These are phyloP conservation scores for Branchinecta sandiegonensis DNA, from an alignment of 2,888 invertebrate species.

Conservation along the genomic window DNA sequence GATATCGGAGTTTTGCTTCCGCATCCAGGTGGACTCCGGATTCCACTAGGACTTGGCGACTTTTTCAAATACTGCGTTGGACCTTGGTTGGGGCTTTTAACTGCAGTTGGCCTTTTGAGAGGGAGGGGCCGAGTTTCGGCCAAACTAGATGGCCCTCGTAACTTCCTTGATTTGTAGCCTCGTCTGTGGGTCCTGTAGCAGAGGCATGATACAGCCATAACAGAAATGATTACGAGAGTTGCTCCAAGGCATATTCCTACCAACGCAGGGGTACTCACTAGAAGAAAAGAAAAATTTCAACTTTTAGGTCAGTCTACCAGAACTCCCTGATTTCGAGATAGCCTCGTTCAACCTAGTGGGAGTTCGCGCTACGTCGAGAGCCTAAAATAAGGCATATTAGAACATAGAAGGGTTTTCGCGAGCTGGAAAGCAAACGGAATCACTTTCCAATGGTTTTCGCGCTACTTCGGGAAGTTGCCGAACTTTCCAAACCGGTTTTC, in stretches of 20 bases:
- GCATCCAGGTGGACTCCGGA: slow-evolving; percentile 33
- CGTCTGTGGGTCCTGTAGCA: slow-evolving; percentile 42
- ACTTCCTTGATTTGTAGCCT: slow-evolving; percentile 30
- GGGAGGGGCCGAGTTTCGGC: slow-evolving; percentile 34
- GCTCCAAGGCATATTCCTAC: slow-evolving; percentile 48
- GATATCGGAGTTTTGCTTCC: slow-evolving; percentile 28
- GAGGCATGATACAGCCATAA: slow-evolving; percentile 48
- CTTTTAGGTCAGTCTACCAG: too few species aligned
- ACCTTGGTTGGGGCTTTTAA: slow-evolving; percentile 50
- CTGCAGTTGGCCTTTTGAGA: slow-evolving; percentile 60
- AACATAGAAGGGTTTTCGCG: too few species aligned
- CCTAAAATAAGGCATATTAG: too few species aligned
- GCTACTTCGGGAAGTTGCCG: too few species aligned
- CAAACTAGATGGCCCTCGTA: slow-evolving; percentile 44
- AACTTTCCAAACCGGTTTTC: too few species aligned
- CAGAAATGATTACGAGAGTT: slow-evolving; percentile 43
- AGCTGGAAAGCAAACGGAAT: too few species aligned
- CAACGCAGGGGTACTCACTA: slow-evolving; percentile 43
- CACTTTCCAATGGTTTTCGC: too few species aligned
- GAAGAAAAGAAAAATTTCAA: slow-evolving; percentile 25
- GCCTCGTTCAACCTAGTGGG: too few species aligned
- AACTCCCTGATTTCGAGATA: too few species aligned
- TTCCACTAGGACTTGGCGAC: slow-evolving; percentile 66
- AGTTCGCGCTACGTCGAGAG: too few species aligned
- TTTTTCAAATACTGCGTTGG: slow-evolving; percentile 63